These are phyloP conservation scores for Drosophila guanche DNA, from an alignment of 1,140 invertebrate species.

Conservation along the genomic window DNA sequence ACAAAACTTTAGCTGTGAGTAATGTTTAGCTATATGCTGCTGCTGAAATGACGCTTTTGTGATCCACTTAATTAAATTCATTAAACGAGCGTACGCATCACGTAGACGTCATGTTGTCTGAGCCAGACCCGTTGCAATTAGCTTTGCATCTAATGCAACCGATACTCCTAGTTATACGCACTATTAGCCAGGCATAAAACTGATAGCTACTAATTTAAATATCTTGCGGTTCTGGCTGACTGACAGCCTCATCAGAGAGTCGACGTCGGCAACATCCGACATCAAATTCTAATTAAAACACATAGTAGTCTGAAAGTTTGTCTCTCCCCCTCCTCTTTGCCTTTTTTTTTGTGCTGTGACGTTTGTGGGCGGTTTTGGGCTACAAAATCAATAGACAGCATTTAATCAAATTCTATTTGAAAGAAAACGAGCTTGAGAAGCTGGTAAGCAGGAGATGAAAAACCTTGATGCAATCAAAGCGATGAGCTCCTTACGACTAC, in stretches of 20 bases:
- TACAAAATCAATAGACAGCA: constrained; percentile 72
- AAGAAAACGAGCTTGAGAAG: constrained; percentile 40
- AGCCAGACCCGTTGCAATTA: constrained; percentile 43
- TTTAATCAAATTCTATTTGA: constrained; percentile 73
- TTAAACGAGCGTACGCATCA: constrained; percentile 53
- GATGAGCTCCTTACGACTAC: constrained; percentile 26
- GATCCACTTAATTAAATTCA: constrained; percentile 79
- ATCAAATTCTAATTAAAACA: constrained; percentile 73
- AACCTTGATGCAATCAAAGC: constrained; percentile 66
- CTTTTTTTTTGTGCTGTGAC: constrained; percentile 25
- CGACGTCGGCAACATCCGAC: constrained; percentile 17
- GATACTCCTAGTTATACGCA: constrained; percentile 39
- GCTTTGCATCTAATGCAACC: constrained; percentile 35
- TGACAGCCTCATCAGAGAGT: constrained; percentile 29
- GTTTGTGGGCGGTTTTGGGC: constrained; percentile 49
- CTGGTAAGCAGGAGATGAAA: constrained; percentile 14
- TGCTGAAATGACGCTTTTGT: constrained; percentile 57
- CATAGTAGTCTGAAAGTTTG: constrained; percentile 62
- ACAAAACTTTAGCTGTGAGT: constrained; percentile 57
- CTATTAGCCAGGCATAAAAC: constrained; percentile 52
- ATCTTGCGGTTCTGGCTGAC: constrained; percentile 50
- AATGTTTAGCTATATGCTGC: constrained; percentile 60
- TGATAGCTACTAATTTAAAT: constrained; percentile 69
- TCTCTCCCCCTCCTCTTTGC: constrained; percentile 7
- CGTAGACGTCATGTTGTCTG: constrained; percentile 49